phyloP scores from a whole-genome alignment of 1,140 invertebrate genomes.

The Penaeus vannamei region DNA sequence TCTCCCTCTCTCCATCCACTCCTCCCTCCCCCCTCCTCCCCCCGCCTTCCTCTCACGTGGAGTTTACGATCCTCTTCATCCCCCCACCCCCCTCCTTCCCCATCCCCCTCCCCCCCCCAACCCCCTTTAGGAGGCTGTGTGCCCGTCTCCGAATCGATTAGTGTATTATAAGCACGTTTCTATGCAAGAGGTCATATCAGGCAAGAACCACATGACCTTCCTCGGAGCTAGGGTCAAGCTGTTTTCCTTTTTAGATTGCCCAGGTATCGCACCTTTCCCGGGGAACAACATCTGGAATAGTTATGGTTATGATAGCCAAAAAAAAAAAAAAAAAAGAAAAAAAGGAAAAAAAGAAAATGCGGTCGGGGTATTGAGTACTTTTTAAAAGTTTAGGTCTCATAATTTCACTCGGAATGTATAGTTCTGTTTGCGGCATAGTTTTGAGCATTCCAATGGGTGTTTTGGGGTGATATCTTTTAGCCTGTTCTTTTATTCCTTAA shows the following conservation, averaged over 20 bases:
- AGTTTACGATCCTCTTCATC: too few species aligned
- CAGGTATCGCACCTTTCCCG: conserved; percentile 35
- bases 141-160: conserved; percentile 37
- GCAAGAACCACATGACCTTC: conserved; percentile 10
- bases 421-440: conserved; percentile 51
- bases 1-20: neutral
- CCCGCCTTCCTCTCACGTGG: too few species aligned
- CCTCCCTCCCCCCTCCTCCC: neutral
- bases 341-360: conserved; percentile 4
- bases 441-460: neutral
- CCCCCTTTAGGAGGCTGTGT: conserved; percentile 19
- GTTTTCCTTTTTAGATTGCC: conserved; percentile 42
- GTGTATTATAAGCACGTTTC: conserved; percentile 46
- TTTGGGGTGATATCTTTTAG: neutral
- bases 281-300: conserved; percentile 35
- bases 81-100: too few species aligned
- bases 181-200: conserved; percentile 28
- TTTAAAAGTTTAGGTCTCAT: conserved; percentile 33
- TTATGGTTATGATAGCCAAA: conserved; percentile 34
- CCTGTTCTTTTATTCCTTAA: too few species aligned
- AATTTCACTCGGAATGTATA: conserved; percentile 35
- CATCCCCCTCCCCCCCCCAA: too few species aligned
- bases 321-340: neutral
- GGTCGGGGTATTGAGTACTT: conserved; percentile 29
- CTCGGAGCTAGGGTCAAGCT: conserved; percentile 21